phyloP scores from a whole-genome alignment of 2,888 invertebrate genomes.

The Tiliacea citrago region DNA sequence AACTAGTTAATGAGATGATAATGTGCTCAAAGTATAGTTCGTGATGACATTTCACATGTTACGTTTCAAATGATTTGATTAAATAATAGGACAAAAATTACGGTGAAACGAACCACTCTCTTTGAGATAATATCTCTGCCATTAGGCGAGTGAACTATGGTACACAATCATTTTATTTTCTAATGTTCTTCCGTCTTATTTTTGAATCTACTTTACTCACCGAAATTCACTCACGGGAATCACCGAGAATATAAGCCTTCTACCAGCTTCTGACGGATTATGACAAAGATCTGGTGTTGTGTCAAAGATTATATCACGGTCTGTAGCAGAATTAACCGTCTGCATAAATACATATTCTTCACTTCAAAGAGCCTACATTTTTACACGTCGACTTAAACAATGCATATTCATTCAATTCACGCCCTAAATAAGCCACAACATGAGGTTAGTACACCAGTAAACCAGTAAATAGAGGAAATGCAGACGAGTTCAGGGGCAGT shows the following conservation, averaged over 20 bases:
- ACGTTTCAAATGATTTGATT: conserved; percentile 54
- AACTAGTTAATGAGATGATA: conserved; percentile 77
- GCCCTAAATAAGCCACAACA: conserved; percentile 79
- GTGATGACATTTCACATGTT: conserved; percentile 64
- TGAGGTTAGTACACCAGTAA: conserved; percentile 73
- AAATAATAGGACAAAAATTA: conserved; percentile 54
- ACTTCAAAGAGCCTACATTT: conserved; percentile 35
- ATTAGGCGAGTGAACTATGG: conserved; percentile 16
- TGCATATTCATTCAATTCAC: conserved; percentile 72
- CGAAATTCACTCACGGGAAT: background rate
- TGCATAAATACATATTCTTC: conserved; percentile 42
- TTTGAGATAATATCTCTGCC: conserved; percentile 29
- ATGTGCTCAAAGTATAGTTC: conserved; percentile 69
- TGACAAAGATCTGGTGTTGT: background rate
- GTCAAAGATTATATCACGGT: conserved; percentile 9
- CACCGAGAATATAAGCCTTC: background rate
- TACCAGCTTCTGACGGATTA: background rate
- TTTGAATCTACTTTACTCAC: background rate
- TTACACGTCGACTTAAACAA: conserved; percentile 60
- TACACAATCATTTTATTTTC: conserved; percentile 29
- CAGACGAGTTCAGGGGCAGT: conserved; percentile 87
- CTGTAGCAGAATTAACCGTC: conserved; percentile 8
- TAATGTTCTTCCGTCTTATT: conserved; percentile 2
- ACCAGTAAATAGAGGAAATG: conserved; percentile 81
- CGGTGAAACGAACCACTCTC: conserved; percentile 44